Conservation (phyloP, 2,888 invertebrate species). For the Gymnocheta viridis region DNA sequence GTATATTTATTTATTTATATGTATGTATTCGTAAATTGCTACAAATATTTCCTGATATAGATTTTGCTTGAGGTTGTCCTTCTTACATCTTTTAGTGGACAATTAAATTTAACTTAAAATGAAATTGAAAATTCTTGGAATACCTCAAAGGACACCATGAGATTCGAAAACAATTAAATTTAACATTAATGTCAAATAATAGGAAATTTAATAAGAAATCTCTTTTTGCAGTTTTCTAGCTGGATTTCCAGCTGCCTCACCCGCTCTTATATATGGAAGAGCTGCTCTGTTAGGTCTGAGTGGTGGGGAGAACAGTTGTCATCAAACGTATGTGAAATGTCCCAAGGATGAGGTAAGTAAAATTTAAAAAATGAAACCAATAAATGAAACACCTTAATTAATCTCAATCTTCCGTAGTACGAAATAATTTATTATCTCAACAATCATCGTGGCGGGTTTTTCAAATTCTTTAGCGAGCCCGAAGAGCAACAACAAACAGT, state of each 20-base stretch:
- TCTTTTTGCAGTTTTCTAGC: constrained; percentile 76
- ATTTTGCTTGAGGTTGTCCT: background rate
- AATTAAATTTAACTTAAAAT: constrained; percentile 14
- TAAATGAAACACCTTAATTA: constrained; percentile 21
- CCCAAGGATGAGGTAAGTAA: constrained; percentile 84
- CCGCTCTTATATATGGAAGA: constrained; percentile 88
- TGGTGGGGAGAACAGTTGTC: constrained; percentile 81
- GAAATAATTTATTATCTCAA: constrained; percentile 90
- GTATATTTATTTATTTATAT: background rate
- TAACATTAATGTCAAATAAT: background rate
- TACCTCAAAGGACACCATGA: background rate
- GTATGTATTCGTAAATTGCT: constrained; percentile 10
- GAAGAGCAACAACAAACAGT: constrained; percentile 77
- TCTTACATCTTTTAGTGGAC: constrained; percentile 4
- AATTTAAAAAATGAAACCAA: background rate
- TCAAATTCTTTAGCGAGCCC: constrained; percentile 87
- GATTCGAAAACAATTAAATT: constrained; percentile 5
- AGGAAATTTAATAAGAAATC: background rate
- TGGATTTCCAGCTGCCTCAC: constrained; percentile 82
- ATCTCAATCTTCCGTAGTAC: constrained; percentile 82
- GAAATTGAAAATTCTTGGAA: constrained; percentile 8
- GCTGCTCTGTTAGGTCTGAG: constrained; percentile 89
- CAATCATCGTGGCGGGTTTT: constrained; percentile 93
- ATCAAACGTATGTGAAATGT: constrained; percentile 87
- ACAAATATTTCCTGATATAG: background rate